These are phyloP conservation scores for Simalia tracyae DNA, from an alignment of 2,797 vertebrate species.

Conservation along the genomic window DNA sequence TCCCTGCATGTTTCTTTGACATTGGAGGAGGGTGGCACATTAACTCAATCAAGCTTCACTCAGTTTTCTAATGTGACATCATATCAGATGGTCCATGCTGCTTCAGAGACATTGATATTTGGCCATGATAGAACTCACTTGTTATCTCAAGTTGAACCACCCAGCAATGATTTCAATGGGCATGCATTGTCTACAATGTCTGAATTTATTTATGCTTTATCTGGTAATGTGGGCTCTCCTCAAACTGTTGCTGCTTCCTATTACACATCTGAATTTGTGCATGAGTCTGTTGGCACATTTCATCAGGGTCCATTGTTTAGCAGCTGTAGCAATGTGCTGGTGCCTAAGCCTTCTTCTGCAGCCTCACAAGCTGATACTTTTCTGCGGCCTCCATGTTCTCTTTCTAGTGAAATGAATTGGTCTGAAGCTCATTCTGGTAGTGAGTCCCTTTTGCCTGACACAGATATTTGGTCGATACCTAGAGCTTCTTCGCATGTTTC, in stretches of 20 bases:
- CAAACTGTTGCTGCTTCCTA: conserved; percentile 74
- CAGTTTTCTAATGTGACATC: conserved; percentile 76
- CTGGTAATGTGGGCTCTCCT: conserved; percentile 76
- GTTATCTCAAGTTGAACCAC: conserved; percentile 75
- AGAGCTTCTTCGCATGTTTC: conserved; percentile 70
- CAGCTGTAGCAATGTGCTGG: conserved; percentile 66
- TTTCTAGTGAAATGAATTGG: conserved; percentile 77
- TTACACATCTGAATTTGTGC: conserved; percentile 67
- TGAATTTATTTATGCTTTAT: conserved; percentile 73
- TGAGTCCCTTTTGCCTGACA: conserved; percentile 75
- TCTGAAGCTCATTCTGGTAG: conserved; percentile 76
- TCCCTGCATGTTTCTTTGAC: conserved; percentile 78
- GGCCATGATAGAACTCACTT: conserved; percentile 76
- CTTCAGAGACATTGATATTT: conserved; percentile 79
- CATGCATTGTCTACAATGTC: conserved; percentile 77
- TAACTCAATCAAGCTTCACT: conserved; percentile 76
- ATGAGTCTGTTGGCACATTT: conserved; percentile 71
- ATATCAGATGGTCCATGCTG: conserved; percentile 74
- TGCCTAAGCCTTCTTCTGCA: conserved; percentile 72
- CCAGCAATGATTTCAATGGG: conserved; percentile 78
- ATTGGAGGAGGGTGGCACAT: conserved; percentile 74
- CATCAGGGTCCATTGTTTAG: conserved; percentile 70
- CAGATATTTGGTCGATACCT: conserved; percentile 67
- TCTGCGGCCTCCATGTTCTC: conserved; percentile 78
- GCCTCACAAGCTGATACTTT: conserved; percentile 66